These are phyloP conservation scores for Choristoneura rosaceana DNA, from an alignment of 2,888 invertebrate species.

Conservation along the genomic window DNA sequence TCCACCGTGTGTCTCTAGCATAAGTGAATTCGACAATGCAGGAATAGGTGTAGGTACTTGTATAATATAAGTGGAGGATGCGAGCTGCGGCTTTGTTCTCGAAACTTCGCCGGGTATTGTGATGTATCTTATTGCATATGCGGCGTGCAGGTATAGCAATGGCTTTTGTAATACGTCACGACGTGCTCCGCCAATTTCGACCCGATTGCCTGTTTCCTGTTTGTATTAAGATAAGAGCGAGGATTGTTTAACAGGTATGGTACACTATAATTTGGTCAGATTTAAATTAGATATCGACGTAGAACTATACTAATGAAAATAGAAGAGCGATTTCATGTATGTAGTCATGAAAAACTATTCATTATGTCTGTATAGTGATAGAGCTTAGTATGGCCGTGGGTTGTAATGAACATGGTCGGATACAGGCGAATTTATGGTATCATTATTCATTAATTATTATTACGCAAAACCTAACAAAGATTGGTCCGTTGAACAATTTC, in stretches of 20 bases:
- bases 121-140: constrained; percentile 78
- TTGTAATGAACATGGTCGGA: neutral
- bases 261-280: constrained; percentile 32
- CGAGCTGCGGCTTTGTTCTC: constrained; percentile 78
- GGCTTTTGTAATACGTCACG: constrained; percentile 51
- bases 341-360: neutral
- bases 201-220: constrained; percentile 51
- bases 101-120: constrained; percentile 71
- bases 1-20: constrained; percentile 57
- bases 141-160: constrained; percentile 61
- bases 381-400: neutral
- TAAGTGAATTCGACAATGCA: constrained; percentile 79
- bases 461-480: neutral
- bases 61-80: constrained; percentile 64
- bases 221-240: constrained; percentile 39
- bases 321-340: constrained; percentile 4
- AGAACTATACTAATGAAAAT: constrained; percentile 26
- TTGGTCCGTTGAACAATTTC: neutral
- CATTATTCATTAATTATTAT: neutral
- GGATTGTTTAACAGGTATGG: constrained; percentile 22
- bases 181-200: constrained; percentile 50
- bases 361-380: neutral
- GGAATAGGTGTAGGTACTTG: constrained; percentile 67
- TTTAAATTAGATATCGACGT: constrained; percentile 34
- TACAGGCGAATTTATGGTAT: too few species aligned